These are phyloP conservation scores for Ctenicera cuprea DNA, from an alignment of 2,888 invertebrate genomes.

Conservation along the genomic window DNA sequence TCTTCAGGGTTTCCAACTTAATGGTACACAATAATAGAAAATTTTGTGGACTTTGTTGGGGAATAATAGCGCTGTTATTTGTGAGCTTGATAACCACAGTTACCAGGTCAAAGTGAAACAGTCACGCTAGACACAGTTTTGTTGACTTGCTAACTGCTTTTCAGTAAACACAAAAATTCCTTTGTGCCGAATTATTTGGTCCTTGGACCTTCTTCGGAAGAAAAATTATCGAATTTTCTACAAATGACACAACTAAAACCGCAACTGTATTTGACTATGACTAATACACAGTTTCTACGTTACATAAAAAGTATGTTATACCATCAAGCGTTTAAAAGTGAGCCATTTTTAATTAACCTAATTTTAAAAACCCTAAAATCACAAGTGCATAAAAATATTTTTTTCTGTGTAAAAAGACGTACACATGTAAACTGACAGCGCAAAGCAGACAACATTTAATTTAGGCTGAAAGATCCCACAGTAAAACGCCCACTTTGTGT, in stretches of 20 bases:
- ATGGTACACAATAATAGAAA: conserved; percentile 32
- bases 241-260: neutral
- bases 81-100: conserved; percentile 24
- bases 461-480: neutral
- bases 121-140: conserved; percentile 30
- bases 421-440: neutral
- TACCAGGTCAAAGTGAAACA: conserved; percentile 23
- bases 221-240: neutral
- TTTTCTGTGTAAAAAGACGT: neutral
- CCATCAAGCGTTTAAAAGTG: too few species aligned
- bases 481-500: conserved; percentile 4
- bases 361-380: neutral
- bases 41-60: conserved; percentile 22
- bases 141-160: conserved; percentile 22
- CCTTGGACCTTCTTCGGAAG: neutral
- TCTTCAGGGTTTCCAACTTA: conserved; percentile 14
- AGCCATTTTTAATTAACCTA: too few species aligned
- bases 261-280: neutral
- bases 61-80: conserved; percentile 23
- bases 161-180: conserved; percentile 13
- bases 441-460: neutral
- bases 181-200: conserved; percentile 9
- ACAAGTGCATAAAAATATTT: neutral
- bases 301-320: too few species aligned
- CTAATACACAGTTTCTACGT: neutral